Conservation (phyloP, 2,113 vertebrate species). For the Bagarius yarrelli region DNA sequence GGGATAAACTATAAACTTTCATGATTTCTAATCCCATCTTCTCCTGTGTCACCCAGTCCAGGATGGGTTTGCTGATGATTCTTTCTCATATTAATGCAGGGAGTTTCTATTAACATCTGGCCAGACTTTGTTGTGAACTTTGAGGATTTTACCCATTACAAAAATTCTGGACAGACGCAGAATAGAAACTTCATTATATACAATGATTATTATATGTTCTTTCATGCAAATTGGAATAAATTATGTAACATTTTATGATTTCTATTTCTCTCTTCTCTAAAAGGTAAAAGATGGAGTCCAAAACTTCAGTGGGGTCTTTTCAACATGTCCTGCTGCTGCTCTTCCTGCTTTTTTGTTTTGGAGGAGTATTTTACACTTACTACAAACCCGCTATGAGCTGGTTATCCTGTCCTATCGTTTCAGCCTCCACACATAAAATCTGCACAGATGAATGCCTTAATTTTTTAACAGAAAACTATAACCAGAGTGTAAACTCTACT, state of each 20-base stretch:
- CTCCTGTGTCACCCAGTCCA: too few relatives aligned
- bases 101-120: too few relatives aligned
- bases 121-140: too few relatives aligned
- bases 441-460: background rate
- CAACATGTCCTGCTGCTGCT: constrained; percentile 71
- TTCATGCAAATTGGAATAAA: too few relatives aligned
- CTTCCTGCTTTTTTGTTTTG: constrained; percentile 72
- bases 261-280: background rate
- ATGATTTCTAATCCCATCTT: too few relatives aligned
- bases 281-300: constrained; percentile 11
- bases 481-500: background rate
- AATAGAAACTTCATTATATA: too few relatives aligned
- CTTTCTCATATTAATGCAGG: too few relatives aligned
- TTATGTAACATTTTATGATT: background rate
- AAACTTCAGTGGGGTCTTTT: background rate
- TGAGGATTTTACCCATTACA: too few relatives aligned
- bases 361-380: constrained; percentile 75
- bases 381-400: constrained; percentile 73
- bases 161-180: too few relatives aligned
- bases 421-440: constrained; percentile 67
- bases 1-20: too few relatives aligned
- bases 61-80: too few relatives aligned
- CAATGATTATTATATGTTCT: too few relatives aligned
- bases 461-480: background rate
- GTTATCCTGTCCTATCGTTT: background rate